Conservation (phyloP, 2,888 invertebrate genomes). For the Meiosimyza platycephala region DNA sequence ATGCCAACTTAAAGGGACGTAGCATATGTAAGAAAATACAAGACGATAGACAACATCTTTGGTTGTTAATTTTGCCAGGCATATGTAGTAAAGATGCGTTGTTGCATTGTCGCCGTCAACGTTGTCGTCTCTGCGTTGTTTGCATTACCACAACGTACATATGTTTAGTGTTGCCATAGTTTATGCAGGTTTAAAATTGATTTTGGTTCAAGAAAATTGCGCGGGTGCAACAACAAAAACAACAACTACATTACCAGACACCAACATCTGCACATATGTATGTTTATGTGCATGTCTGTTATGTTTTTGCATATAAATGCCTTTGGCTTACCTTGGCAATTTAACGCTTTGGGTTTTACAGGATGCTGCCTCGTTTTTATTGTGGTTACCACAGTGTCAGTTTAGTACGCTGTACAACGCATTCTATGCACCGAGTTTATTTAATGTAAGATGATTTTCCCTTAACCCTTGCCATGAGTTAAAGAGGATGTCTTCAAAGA, state of each 20-base stretch:
- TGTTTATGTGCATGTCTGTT: background rate
- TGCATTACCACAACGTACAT: background rate
- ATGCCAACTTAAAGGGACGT: background rate
- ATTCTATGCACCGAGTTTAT: too few species aligned
- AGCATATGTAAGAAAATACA: conserved; percentile 30
- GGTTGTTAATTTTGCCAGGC: background rate
- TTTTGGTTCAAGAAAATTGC: conserved; percentile 24
- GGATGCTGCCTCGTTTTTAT: too few species aligned
- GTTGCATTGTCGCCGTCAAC: background rate
- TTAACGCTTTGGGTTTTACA: conserved; percentile 23
- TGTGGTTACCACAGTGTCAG: too few species aligned
- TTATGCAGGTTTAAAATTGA: conserved; percentile 34
- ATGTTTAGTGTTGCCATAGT: conserved; percentile 21
- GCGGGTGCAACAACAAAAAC: conserved; percentile 15
- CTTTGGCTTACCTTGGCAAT: conserved; percentile 27
- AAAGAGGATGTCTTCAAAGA: too few species aligned
- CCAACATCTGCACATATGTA: background rate
- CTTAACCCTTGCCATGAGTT: too few species aligned
- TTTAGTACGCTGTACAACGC: too few species aligned
- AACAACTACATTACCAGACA: background rate
- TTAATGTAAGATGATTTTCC: too few species aligned
- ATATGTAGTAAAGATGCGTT: background rate
- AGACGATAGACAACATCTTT: conserved; percentile 20
- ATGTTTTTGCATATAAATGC: conserved; percentile 6
- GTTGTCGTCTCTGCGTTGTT: background rate